Evolutionary conservation across 2,113 vertebrate species (phyloP).

Genomic region (Apeltes quadracus): DNA sequence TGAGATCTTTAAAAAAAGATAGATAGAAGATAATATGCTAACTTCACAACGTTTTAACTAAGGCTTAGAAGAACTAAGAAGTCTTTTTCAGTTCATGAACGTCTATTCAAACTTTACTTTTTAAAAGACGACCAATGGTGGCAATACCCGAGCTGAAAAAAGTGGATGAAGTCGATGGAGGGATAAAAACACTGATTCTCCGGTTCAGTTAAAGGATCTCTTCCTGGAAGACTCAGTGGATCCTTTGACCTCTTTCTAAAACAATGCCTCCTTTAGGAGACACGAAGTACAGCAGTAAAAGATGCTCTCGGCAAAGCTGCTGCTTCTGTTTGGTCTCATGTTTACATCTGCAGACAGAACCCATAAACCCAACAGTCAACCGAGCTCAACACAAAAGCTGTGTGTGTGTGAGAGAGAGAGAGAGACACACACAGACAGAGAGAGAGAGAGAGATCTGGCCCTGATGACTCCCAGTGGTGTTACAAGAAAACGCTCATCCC

Average conservation of each 20-base stretch:
- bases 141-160: background rate
- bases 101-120: no score
- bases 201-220: background rate
- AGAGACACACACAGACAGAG: no score
- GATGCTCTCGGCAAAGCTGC: background rate
- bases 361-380: background rate
- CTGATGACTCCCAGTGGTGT: background rate
- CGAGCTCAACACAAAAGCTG: background rate
- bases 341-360: background rate
- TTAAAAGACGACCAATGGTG: no score
- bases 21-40: slow-evolving; percentile 13
- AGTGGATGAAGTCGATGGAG: background rate
- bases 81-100: no score
- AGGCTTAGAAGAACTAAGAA: slow-evolving; percentile 21
- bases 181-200: background rate
- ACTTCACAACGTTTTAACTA: slow-evolving; percentile 28
- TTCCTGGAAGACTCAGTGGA: background rate
- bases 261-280: background rate
- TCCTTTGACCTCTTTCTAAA: background rate
- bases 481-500: background rate
- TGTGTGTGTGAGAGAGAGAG: no score
- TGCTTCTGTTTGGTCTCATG: background rate
- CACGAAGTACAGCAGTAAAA: background rate
- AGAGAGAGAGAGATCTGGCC: no score
- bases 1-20: background rate